Percentiles rank a stretch among this genome's conserved stretches.
Conservation (phyloP, 2,113 vertebrate species). For the Centropus unirufus region DNA sequence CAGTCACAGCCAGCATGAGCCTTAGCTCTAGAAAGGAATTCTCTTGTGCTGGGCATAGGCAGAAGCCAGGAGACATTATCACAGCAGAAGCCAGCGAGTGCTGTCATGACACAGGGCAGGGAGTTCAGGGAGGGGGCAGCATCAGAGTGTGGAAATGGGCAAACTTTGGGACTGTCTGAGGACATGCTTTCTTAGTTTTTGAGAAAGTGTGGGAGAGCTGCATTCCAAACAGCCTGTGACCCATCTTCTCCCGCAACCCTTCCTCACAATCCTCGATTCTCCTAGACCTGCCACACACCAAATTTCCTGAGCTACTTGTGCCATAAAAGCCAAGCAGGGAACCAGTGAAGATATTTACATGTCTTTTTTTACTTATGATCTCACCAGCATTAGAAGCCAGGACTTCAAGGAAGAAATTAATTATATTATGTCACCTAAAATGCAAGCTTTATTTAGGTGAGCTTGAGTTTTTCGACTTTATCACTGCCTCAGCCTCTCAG, state of each 20-base stretch:
- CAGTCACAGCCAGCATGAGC: not conserved
- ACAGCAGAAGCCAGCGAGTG: not conserved
- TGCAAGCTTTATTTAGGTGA: slow-evolving; percentile 8
- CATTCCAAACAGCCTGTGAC: not conserved
- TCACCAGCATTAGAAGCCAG: not conserved
- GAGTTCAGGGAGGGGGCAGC: not conserved
- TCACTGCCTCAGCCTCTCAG: slow-evolving; percentile 7
- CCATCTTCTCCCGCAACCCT: not conserved
- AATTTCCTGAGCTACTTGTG: not conserved
- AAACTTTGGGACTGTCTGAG: not conserved
- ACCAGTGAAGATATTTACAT: not conserved
- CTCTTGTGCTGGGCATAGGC: not conserved
- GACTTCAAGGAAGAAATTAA: not conserved
- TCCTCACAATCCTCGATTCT: not conserved
- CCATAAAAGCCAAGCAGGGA: not conserved
- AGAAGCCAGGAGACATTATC: not conserved
- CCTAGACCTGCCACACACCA: not conserved
- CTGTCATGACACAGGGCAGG: not conserved
- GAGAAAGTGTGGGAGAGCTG: not conserved
- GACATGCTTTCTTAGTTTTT: not conserved
- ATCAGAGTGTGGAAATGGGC: accelerated
- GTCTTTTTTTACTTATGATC: not conserved
- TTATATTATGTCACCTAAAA: not conserved
- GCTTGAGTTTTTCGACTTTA: slow-evolving; percentile 23
- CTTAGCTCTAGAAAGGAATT: not conserved